Percentiles rank a stretch among this genome's conserved stretches.
Evolutionary conservation across 1,140 invertebrate species (phyloP).

Genomic region (Papilio polytes): DNA sequence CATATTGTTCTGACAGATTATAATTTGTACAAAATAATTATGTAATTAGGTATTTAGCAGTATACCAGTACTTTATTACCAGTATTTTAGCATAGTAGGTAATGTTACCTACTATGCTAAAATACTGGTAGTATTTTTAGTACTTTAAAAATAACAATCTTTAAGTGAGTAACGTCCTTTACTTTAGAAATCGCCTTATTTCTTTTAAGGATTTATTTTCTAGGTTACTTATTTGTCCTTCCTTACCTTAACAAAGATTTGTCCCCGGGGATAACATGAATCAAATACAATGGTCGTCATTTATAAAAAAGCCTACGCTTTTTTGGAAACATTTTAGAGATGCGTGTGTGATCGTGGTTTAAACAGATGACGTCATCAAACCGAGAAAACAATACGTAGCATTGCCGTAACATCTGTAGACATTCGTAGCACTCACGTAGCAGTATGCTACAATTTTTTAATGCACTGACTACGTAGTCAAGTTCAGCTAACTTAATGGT

Average conservation of each 20-base stretch:
- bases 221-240: slow-evolving; percentile 3
- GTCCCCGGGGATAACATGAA: slow-evolving; percentile 18
- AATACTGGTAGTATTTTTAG: too few species aligned
- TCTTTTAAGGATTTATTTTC: slow-evolving; percentile 1
- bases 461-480: background rate
- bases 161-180: background rate
- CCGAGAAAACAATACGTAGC: background rate
- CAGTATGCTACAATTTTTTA: background rate
- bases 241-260: slow-evolving; percentile 29
- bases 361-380: too few species aligned
- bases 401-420: background rate
- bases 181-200: slow-evolving; percentile 3
- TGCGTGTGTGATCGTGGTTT: too few species aligned
- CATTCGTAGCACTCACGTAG: background rate
- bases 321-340: too few species aligned
- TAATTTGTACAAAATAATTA: too few species aligned
- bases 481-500: slow-evolving; percentile 11
- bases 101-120: too few species aligned
- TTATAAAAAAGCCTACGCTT: slow-evolving; percentile 12
- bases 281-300: slow-evolving; percentile 20
- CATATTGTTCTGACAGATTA: background rate
- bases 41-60: too few species aligned
- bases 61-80: too few species aligned
- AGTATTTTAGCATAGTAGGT: too few species aligned
- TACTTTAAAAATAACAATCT: background rate